Base-by-base conservation (phyloP, 35 echinoderm and acorn worm genomes). In the Lytechinus variegatus region DNA sequence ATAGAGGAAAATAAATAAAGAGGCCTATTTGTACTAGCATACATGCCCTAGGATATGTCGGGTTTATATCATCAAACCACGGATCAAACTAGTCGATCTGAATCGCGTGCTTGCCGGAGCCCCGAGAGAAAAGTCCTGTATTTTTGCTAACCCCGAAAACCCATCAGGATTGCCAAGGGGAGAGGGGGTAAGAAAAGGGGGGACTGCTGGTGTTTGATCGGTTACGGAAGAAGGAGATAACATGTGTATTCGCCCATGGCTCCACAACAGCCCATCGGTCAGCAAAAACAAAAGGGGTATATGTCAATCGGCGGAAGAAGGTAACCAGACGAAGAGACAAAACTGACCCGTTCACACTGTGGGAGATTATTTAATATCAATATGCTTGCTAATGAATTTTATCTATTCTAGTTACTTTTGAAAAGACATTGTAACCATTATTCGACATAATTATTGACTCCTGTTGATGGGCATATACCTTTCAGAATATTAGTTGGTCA, bases 221-320 rank as follows among this genome's bases (percentile, higher is more conserved):
- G 66, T 79, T 79, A 27, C 66, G 66, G 66, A 24, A 79, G 66
- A 79, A 79, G 16, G 66, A 79, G 66, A 79, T 24, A 79, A 79
- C 66, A 79, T 79, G 66, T 79, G 66, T 79, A 79, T 79, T 79
- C 66, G 66, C 66, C 66, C 4, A 79, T 79, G 66, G 66, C 66
- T 79, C 4, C 21, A 19, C 21, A 79, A 79, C 16, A 19, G 21
- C 16, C 66, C 66, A 79, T 7, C 66, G 66, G 66, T 79, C 66
- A 79, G 66, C 66, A 79, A 79, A 79, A 79, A 79, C 66, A 79
- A 19, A 19, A 44, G 33, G 33, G 16, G 66, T 21, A n/a, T 79
- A n/a, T 79, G 66, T 19, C 66, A 79, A 79, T 79, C 21, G 66
- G 66, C 19, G 66, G 5, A 79, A 79, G 19, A 24, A 21, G 66